A percentile compares a stretch with the other conserved stretches of the same genome.
These are phyloP conservation scores for Ornithorhynchus anatinus DNA, from an alignment of 2,113 vertebrate genomes.

Conservation along the genomic window DNA sequence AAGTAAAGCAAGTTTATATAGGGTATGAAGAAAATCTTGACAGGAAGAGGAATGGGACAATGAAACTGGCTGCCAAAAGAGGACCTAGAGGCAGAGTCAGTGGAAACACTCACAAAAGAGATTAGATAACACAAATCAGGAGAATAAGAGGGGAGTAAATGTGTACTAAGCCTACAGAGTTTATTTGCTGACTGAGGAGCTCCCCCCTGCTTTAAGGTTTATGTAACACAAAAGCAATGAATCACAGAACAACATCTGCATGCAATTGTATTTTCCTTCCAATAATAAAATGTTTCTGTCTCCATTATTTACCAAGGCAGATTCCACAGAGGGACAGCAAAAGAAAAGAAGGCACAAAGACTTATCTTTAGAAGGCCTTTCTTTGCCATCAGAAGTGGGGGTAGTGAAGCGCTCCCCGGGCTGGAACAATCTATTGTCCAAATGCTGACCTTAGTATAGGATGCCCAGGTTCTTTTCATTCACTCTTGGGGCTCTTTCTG, in stretches of 20 bases:
- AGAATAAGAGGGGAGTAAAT: constrained; percentile 56
- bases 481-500: constrained; percentile 7
- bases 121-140: constrained; percentile 70
- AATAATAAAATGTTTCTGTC: constrained; percentile 66
- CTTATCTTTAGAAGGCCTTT: constrained; percentile 55
- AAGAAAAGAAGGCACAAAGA: constrained; percentile 60
- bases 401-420: constrained; percentile 11
- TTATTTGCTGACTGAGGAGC: constrained; percentile 43
- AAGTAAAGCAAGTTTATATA: constrained; percentile 58
- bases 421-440: not conserved
- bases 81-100: constrained; percentile 44
- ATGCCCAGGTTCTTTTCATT: too few relatives aligned
- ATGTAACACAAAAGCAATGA: constrained; percentile 46
- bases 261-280: constrained; percentile 67
- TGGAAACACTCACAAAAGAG: constrained; percentile 66
- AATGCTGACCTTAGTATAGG: constrained; percentile 14
- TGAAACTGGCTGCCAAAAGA: constrained; percentile 60
- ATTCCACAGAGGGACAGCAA: constrained; percentile 59
- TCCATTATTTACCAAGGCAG: constrained; percentile 62
- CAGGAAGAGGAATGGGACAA: constrained; percentile 56
- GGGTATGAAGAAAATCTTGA: constrained; percentile 56
- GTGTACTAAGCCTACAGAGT: constrained; percentile 28
- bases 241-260: constrained; percentile 64
- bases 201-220: constrained; percentile 36
- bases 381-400: constrained; percentile 18